Base-by-base conservation (phyloP, 92 coral and sea anemone genomes). In the Pocillopora grandis region DNA sequence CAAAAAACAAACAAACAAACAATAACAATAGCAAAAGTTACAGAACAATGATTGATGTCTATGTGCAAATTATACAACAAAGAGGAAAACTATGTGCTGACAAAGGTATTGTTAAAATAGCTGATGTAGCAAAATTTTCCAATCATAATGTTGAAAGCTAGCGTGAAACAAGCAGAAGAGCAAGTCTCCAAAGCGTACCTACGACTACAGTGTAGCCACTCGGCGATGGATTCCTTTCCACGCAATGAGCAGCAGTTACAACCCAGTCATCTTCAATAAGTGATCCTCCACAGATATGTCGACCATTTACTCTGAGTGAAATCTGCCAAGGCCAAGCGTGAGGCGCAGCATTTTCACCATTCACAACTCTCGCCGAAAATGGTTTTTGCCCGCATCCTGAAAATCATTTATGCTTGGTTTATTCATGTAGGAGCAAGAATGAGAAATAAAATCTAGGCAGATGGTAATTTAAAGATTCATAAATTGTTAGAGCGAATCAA, bases 321-420 rank as follows among this genome's bases (percentile, higher is more conserved):
- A 91, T 89, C 83, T 88, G 91, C 94, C 94, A 91, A 5, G 94
- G 94, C 91, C 91, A 91, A 61, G 89, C 82, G 59, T 91, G 76
- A 2, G 87, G 87, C 13, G 83, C 37, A 14, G 94, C 94, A 77
- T 86, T 76, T 35, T 81, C 85, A 9, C 94, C 94, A 70, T 86
- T 86, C 66, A 91, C 92, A 5, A 91, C 94, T 9, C 94, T 87
- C 1, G 81, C 62, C 23, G 75, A 36, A 66, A 52, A 86, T 23
- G 90, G 94, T 49, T 67, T 81, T 7, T 69, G 11, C 55, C 94
- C 94, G 36, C 92, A 85, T 27, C 87, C 94, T 85, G 71, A 6
- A 31, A 31, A 13, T 27, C 31, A 27, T 3, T 42, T 42, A 42
- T 42, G 52, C 0, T 3, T 42, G 52, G 52, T 42, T 42, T 2